These are phyloP conservation scores for Streptopelia turtur DNA, from an alignment of 2,797 vertebrate genomes.

Conservation along the genomic window DNA sequence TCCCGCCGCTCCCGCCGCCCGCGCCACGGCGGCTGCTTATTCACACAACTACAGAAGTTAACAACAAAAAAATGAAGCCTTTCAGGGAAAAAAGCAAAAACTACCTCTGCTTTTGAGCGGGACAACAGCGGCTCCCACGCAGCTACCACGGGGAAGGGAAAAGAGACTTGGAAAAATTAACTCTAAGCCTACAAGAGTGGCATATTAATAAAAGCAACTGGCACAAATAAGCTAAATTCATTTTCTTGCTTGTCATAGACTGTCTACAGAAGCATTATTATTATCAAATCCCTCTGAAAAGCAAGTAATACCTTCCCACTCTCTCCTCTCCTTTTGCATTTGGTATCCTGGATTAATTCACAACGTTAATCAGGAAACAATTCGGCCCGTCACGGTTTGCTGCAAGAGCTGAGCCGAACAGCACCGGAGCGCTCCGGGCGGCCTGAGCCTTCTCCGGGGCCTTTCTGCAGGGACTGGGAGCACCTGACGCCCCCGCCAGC, in stretches of 20 bases:
- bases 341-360: slow-evolving; percentile 26
- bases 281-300: slow-evolving; percentile 56
- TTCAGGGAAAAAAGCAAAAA: not conserved
- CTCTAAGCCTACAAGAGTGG: not conserved
- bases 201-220: slow-evolving; percentile 38
- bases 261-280: slow-evolving; percentile 22
- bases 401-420: not conserved
- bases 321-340: not conserved
- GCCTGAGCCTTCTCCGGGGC: not conserved
- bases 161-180: not conserved
- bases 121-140: not conserved
- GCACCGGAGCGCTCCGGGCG: not conserved
- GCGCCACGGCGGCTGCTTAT: not conserved
- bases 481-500: too few species aligned
- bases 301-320: slow-evolving; percentile 18
- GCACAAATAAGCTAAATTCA: slow-evolving; percentile 25
- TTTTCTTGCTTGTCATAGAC: slow-evolving; percentile 18
- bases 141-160: not conserved
- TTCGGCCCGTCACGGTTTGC: not conserved
- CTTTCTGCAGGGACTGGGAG: not conserved
- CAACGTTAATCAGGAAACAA: slow-evolving; percentile 53
- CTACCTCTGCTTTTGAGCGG: not conserved
- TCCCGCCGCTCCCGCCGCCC: too few species aligned
- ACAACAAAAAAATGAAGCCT: not conserved
- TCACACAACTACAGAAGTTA: not conserved